These are phyloP conservation scores for Xanthia togata DNA, from an alignment of 2,888 invertebrate species.

Conservation along the genomic window DNA sequence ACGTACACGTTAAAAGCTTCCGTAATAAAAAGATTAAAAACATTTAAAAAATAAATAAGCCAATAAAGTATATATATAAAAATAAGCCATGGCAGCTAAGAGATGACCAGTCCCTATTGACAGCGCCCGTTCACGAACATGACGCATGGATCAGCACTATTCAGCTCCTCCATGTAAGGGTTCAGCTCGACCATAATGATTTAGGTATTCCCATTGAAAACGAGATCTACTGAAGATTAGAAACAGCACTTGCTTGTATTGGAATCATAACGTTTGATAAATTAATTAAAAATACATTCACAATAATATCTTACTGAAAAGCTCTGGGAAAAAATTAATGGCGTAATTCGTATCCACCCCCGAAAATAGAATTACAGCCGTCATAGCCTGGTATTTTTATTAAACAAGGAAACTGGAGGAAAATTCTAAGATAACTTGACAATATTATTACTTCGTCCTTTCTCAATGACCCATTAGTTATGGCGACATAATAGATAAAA, in stretches of 20 bases:
- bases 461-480: neutral
- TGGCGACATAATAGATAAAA: neutral
- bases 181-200: no score
- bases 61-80: no score
- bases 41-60: no score
- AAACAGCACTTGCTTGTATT: neutral
- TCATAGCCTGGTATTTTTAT: conserved; percentile 38
- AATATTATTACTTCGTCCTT: conserved; percentile 27
- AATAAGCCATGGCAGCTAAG: no score
- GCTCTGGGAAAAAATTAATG: neutral
- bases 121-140: no score
- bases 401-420: conserved; percentile 31
- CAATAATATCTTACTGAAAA: neutral
- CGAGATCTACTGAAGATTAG: neutral
- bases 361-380: conserved; percentile 39
- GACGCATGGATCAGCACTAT: no score
- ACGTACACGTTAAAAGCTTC: no score
- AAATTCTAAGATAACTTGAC: neutral
- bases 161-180: no score
- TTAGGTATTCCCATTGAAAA: neutral
- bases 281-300: neutral
- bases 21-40: no score
- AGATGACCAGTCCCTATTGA: no score
- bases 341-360: neutral
- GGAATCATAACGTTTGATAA: neutral